Evolutionary conservation across 2,113 vertebrate genomes (phyloP).

Genomic region (Syrrhaptes paradoxus): DNA sequence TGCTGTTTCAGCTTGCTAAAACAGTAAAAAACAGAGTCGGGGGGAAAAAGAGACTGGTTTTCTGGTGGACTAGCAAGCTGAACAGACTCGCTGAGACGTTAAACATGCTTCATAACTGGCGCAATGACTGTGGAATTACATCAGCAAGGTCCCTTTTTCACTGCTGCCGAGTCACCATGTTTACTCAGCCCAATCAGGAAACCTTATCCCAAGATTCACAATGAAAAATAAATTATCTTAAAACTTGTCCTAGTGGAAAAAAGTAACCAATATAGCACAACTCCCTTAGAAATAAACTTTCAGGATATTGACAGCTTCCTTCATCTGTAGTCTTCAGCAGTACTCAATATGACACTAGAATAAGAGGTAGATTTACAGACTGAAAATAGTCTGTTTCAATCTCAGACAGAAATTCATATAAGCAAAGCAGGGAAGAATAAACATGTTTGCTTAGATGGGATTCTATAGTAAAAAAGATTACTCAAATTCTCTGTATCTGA

Average conservation of each 20-base stretch:
- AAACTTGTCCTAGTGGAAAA: not conserved
- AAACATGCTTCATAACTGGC: not conserved
- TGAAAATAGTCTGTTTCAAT: not conserved
- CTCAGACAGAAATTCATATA: not conserved
- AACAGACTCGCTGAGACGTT: not conserved
- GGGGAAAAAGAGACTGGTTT: not conserved
- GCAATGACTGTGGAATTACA: not conserved
- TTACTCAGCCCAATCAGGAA: not conserved
- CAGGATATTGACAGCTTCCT: not conserved
- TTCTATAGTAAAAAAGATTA: not conserved
- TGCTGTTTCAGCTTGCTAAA: not conserved
- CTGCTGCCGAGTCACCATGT: not conserved
- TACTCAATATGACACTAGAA: fast-evolving
- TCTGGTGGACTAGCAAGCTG: not conserved
- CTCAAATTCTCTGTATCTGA: not conserved
- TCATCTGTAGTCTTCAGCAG: not conserved
- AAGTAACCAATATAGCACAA: not conserved
- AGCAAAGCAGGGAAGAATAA: not conserved
- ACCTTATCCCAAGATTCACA: not conserved
- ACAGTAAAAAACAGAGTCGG: not conserved
- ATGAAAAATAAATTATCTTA: not conserved
- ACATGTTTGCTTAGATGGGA: not conserved
- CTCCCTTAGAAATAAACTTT: not conserved
- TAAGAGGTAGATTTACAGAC: not conserved
- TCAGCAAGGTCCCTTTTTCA: not conserved